These are phyloP conservation scores for Meteorus colon DNA, from an alignment of 2,888 invertebrate species.

Conservation along the genomic window DNA sequence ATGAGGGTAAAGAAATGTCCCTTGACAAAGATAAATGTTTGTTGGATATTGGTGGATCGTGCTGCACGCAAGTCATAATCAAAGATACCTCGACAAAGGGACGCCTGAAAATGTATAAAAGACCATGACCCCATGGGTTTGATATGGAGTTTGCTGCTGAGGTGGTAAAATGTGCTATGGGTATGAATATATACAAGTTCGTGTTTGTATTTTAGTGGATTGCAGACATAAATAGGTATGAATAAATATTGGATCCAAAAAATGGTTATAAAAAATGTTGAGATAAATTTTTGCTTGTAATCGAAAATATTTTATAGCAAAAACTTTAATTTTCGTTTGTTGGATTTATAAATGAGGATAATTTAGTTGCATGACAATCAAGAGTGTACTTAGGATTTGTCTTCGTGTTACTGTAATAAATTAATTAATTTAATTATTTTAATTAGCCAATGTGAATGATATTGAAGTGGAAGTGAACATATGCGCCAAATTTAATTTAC, in stretches of 20 bases:
- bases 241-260: not conserved
- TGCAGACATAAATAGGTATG: not conserved
- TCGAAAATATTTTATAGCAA: not conserved
- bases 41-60: constrained; percentile 16
- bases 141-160: not conserved
- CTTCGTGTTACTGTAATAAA: not conserved
- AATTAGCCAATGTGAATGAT: not conserved
- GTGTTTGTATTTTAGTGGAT: not conserved
- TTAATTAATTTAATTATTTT: not conserved
- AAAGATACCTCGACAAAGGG: not conserved
- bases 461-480: not conserved
- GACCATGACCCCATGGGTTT: not conserved
- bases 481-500: not conserved
- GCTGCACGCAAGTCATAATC: constrained; percentile 11
- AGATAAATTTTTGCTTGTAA: not conserved
- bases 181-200: not conserved
- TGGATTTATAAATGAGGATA: not conserved
- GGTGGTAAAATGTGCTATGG: not conserved
- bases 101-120: not conserved
- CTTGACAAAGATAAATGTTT: constrained; percentile 10
- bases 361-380: not conserved
- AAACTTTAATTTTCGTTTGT: not conserved
- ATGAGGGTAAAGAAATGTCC: constrained; percentile 1
- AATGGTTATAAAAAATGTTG: too few species aligned
- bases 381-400: not conserved